Evolutionary conservation across 2,113 vertebrate species (phyloP).

Genomic region (Pelecanus crispus): DNA sequence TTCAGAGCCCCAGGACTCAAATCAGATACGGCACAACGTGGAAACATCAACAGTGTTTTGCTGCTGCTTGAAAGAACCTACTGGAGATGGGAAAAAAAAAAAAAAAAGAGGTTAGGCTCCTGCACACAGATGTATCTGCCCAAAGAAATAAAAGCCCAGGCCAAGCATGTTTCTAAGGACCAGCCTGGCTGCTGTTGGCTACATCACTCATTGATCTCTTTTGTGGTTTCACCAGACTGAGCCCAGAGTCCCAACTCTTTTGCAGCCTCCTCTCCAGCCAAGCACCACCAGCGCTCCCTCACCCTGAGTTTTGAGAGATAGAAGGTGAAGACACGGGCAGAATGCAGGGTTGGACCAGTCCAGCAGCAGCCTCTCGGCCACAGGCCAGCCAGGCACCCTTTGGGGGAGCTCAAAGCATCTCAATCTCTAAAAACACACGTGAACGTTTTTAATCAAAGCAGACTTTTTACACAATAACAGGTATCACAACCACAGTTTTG

Average conservation of each 20-base stretch:
- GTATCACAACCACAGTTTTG: not conserved
- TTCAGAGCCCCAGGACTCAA: not conserved
- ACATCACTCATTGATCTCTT: rapidly evolving
- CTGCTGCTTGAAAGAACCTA: not conserved
- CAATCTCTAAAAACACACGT: rapidly evolving
- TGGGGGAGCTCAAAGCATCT: rapidly evolving
- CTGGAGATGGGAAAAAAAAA: not conserved
- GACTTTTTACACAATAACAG: not conserved
- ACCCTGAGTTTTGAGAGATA: not conserved
- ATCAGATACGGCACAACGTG: rapidly evolving
- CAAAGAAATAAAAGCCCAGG: not conserved
- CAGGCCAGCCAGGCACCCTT: not conserved
- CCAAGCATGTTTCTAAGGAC: not conserved
- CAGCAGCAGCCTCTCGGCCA: rapidly evolving
- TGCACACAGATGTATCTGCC: rapidly evolving
- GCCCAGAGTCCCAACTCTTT: not conserved
- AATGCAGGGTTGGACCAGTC: not conserved
- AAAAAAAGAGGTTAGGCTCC: not conserved
- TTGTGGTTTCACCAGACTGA: not conserved
- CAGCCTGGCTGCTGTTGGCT: not conserved
- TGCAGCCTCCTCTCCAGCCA: not conserved
- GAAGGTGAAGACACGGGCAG: not conserved
- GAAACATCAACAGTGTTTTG: not conserved
- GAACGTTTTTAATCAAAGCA: not conserved
- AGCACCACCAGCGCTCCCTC: too few species aligned